Base-by-base conservation (phyloP, 2,888 invertebrate species). In the Heliconius cydno region DNA sequence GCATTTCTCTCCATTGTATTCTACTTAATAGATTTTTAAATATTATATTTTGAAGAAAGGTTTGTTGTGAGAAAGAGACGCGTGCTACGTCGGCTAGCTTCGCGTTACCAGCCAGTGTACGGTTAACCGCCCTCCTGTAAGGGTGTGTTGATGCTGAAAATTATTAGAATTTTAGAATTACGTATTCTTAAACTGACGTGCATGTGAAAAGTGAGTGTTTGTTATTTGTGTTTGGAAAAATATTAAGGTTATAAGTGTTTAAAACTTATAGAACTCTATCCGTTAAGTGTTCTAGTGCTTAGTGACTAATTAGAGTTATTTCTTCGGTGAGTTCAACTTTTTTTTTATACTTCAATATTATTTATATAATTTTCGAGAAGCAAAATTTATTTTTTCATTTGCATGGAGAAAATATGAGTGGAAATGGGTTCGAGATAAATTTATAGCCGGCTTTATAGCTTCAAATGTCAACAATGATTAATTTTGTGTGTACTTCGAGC, bases 51-150 rank as follows among this genome's bases (percentile, higher is more conserved):
- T 73, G 70, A 78, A 79, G 83, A 83, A 84, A 83, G 82, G 77
- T 82, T 75, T 80, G 76, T 80, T 78, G 84, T 80, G 79, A 57
- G 86, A 86, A 79, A 83, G 85, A 83, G 86, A 86, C 34, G 76
- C 84, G 57, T 28, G 63, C 67, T 78, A 75, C 46, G 78, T 82
- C 83, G 82, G 80, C 77, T 75, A 77, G 78, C 63, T 79, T 82
- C 82, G 81, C 83, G 68, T 75, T 81, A 83, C 82, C 83, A 81
- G 84, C 83, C 84, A 82, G 85, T 86, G 79, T 80, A 78, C 81
- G 83, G 83, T 74, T 75, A 81, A 72, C 79, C 41, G 76, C 81
- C 75, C 73, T 60, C 77, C 34, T 66, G 71, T 72, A 76, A 77
- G 76, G 79, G 72, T 80, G 79, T 77, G 70, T 75, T 74, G 15